Base-by-base conservation (phyloP, 2,113 vertebrate species). In the Laterallus jamaicensis region DNA sequence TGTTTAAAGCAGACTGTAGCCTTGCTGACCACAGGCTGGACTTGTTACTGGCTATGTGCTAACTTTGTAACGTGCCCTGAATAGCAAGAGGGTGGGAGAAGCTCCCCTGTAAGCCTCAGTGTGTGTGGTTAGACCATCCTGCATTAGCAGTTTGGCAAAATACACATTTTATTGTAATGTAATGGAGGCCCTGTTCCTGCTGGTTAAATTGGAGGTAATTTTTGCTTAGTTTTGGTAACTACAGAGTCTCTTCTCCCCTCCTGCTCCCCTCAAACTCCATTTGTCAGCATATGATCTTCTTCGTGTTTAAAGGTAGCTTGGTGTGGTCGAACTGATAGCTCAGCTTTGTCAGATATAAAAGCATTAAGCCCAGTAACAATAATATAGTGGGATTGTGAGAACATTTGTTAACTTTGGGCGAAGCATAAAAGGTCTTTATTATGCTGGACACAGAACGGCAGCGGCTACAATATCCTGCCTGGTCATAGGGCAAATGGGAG, bases 81-180 rank as follows among this genome's bases (percentile, higher is more conserved):
- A 84, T 87, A 92, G 89, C 86, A 82, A 85, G 67, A 73, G 66
- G 69, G 70, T 83, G 47, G 94, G 81, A 84, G 73, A 78, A 93
- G 11, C 80, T 68, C 58, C 88, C 42, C 64, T 2, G 31, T 10
- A 6, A 78, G 70, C 86, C 50, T 28, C 44, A 59, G 22, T 2
- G 0, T 25, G 26, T 0, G 4, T 15, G 35, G 62, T n/a, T 18
- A 59, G 52, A 37, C 73, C 17, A 6, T 52, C 60, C 81, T 49
- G 86, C 3, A 0, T 32, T 37, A n/a, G 64, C 7, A 64, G 5
- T 54, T 78, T 49, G 91, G 81, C 66, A 60, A 24, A 91, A 60
- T 6, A 24, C 3, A 0, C 39, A 70, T n/a, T 71, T 49, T 66
- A 29, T 15, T 21, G 20, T 26, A 15, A 52, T 22, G 13, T 42